Conservation (phyloP, 2,888 invertebrate species). For the Callosobruchus maculatus region DNA sequence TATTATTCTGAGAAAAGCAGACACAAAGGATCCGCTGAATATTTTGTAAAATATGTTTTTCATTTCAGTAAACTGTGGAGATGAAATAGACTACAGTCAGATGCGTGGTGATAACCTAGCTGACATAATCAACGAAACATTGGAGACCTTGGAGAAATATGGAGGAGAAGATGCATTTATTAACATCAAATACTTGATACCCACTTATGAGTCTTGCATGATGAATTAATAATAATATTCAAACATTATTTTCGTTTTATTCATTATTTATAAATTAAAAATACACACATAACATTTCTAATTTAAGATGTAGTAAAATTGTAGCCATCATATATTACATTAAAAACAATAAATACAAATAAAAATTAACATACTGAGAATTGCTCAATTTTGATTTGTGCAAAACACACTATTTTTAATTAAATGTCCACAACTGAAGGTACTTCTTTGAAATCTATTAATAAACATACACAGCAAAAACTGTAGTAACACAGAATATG, state of each 20-base stretch:
- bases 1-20: neutral
- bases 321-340: no score
- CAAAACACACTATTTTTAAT: no score
- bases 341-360: no score
- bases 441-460: no score
- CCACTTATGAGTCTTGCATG: conserved; percentile 93
- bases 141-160: conserved; percentile 85
- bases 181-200: conserved; percentile 97
- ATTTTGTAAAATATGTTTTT: neutral
- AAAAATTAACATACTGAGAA: no score
- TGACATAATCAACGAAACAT: conserved; percentile 87
- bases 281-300: no score
- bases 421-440: no score
- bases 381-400: no score
- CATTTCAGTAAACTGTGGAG: conserved; percentile 76
- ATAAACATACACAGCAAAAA: conserved; percentile 81
- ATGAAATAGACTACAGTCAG: conserved; percentile 86
- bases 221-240: conserved; percentile 56
- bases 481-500: conserved; percentile 79
- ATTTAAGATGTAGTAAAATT: no score
- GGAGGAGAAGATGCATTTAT: conserved; percentile 97
- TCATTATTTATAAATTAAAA: conserved; percentile 1
- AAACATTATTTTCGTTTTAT: neutral
- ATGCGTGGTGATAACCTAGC: conserved; percentile 83
- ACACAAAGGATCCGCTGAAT: neutral